Evolutionary conservation across 2,113 vertebrate species (phyloP), one percentile per base, ranked within the genome.

Genomic region (Micronycteris hirsuta): DNA sequence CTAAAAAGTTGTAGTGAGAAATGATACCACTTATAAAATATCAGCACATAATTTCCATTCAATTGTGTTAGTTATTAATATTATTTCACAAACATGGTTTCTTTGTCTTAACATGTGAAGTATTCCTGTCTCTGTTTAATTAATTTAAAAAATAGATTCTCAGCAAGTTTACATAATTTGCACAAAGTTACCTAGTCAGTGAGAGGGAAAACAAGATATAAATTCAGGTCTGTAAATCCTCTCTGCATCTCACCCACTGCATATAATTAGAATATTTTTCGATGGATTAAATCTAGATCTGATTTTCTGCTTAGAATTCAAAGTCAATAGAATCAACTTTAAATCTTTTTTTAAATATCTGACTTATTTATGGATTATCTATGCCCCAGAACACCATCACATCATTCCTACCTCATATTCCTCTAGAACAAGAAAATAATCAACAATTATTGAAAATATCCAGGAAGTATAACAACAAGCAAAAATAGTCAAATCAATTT

Each of bases 141-240:
- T 70, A 81, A 89, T 71, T 92, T 10, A 58, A 89, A 33, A 68
- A 92, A 92, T 70, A 47, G 4, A 70, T 28, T 70, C 6, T 91
- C 15, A 92, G 26, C 6, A 77, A 89, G 17, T 92, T 82, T 65
- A 65, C 81, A 86, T 76, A 56, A 89, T 97, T 95, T 92, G 14
- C 11, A 70, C 26, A 49, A 41, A 4, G 7, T 80, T 80, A 80
- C 13, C 31, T 28, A 54, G 28, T 83, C 4, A 76, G 3, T 74
- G 31, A 56, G 10, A 78, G 33, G 6, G 8, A 87, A 3, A 78
- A 52, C 9, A 24, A 0, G 5, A 74, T 70, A 73, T 81, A 96
- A 71, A 81, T 65, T 88, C 5, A 65, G 4, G 11, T 78, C 10
- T 58, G 17, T 87, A 80, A 85, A 56, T 86, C 9, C 14, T 65